Evolutionary conservation across 2,113 vertebrate species (phyloP).

Genomic region (Sander lucioperca): DNA sequence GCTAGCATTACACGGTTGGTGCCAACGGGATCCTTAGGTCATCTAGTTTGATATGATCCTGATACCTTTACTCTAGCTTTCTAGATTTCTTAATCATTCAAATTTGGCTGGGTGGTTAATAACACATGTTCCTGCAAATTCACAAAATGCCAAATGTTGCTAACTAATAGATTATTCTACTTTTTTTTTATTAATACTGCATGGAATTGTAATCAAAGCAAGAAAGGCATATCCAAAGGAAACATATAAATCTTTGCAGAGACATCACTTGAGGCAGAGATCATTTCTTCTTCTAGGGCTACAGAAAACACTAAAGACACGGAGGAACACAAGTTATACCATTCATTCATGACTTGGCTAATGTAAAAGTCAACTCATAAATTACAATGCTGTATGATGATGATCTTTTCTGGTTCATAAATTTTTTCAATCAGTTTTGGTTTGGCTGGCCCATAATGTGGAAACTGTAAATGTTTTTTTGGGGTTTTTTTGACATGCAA

Average conservation of each 20-base stretch:
- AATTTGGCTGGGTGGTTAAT: too few species aligned
- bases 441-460: conserved; percentile 22
- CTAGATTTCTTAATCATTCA: too few species aligned
- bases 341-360: conserved; percentile 27
- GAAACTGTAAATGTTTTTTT: conserved; percentile 49
- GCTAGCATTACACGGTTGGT: too few species aligned
- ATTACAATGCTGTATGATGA: conserved; percentile 14
- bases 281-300: neutral
- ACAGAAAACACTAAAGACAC: conserved; percentile 6
- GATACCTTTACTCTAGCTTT: too few species aligned
- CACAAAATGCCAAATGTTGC: too few species aligned
- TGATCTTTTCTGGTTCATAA: conserved; percentile 23
- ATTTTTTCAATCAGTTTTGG: conserved; percentile 45
- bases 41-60: too few species aligned
- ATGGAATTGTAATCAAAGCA: conserved; percentile 18
- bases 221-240: conserved; percentile 25
- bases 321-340: conserved; percentile 10
- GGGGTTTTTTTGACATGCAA: conserved; percentile 23
- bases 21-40: too few species aligned
- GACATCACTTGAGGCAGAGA: conserved; percentile 7
- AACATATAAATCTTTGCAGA: conserved; percentile 30
- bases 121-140: too few species aligned
- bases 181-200: neutral
- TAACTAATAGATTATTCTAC: neutral
- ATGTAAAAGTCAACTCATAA: conserved; percentile 24